phyloP scores from a whole-genome alignment of 2,888 invertebrate genomes.

The Anoncus sp. region DNA sequence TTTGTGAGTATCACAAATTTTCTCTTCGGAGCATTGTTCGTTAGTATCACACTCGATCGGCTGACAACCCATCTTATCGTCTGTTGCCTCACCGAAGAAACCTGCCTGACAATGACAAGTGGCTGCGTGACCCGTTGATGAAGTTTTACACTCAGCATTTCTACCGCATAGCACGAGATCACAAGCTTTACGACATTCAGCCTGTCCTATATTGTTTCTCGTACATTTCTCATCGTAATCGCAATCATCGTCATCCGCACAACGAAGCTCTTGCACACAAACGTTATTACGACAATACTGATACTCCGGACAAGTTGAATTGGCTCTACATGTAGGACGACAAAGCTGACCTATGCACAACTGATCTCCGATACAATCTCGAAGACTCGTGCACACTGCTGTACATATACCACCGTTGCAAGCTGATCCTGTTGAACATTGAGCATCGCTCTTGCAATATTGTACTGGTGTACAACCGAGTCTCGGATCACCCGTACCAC shows the following conservation, averaged over 20 bases:
- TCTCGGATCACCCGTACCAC: conserved; percentile 94
- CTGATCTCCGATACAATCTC: conserved; percentile 94
- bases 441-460: conserved; percentile 91
- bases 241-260: conserved; percentile 90
- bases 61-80: conserved; percentile 92
- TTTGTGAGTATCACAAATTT: conserved; percentile 92
- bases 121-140: conserved; percentile 89
- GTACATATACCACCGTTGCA: conserved; percentile 93
- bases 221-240: conserved; percentile 89
- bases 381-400: conserved; percentile 91
- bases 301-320: conserved; percentile 92
- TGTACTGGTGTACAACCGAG: conserved; percentile 93
- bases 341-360: conserved; percentile 94
- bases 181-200: conserved; percentile 91
- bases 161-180: conserved; percentile 91
- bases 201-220: conserved; percentile 88
- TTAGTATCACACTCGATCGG: conserved; percentile 90
- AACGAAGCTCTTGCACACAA: conserved; percentile 92
- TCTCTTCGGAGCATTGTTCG: conserved; percentile 91
- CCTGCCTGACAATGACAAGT: conserved; percentile 92
- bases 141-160: conserved; percentile 91
- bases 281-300: conserved; percentile 94
- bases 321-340: conserved; percentile 91
- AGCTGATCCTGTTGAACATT: conserved; percentile 93
- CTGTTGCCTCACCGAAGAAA: conserved; percentile 89